Conservation (phyloP, 2,888 invertebrate species). For the Hesperia comma region DNA sequence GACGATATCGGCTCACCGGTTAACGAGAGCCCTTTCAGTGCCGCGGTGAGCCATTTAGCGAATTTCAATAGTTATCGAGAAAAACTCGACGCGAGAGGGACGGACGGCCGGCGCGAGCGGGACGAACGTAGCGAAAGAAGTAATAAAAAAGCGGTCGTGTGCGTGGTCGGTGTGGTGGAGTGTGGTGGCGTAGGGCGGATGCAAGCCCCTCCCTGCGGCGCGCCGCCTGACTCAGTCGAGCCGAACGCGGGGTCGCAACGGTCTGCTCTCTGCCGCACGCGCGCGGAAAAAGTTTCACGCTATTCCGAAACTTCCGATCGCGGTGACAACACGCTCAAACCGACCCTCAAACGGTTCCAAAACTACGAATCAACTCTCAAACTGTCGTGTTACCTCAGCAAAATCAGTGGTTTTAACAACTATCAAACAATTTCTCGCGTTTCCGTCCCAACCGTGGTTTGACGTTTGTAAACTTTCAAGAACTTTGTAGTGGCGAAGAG, state of each 20-base stretch:
- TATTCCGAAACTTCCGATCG: constrained; percentile 69
- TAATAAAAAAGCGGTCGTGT: constrained; percentile 82
- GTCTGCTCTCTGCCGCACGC: constrained; percentile 62
- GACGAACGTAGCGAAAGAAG: constrained; percentile 79
- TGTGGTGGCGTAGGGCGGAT: constrained; percentile 81
- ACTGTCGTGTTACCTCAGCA: no score
- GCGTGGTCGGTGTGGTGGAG: constrained; percentile 68
- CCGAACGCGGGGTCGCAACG: constrained; percentile 75
- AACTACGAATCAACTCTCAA: constrained; percentile 4
- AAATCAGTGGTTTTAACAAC: no score
- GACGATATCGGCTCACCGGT: constrained; percentile 80
- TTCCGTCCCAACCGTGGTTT: no score
- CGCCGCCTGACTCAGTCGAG: constrained; percentile 78
- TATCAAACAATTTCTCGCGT: no score
- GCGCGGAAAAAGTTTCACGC: constrained; percentile 80
- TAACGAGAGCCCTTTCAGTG: constrained; percentile 83
- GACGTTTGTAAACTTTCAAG: constrained; percentile 5
- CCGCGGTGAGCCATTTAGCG: constrained; percentile 83
- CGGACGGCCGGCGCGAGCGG: constrained; percentile 66
- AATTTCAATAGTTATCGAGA: constrained; percentile 84
- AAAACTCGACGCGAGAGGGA: constrained; percentile 77
- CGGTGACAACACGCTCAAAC: constrained; percentile 55
- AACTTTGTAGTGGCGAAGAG: not conserved
- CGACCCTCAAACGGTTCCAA: constrained; percentile 44
- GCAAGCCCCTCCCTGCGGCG: constrained; percentile 80